phyloP scores from a whole-genome alignment of 2,797 vertebrate genomes.

The Molossus molossus region DNA sequence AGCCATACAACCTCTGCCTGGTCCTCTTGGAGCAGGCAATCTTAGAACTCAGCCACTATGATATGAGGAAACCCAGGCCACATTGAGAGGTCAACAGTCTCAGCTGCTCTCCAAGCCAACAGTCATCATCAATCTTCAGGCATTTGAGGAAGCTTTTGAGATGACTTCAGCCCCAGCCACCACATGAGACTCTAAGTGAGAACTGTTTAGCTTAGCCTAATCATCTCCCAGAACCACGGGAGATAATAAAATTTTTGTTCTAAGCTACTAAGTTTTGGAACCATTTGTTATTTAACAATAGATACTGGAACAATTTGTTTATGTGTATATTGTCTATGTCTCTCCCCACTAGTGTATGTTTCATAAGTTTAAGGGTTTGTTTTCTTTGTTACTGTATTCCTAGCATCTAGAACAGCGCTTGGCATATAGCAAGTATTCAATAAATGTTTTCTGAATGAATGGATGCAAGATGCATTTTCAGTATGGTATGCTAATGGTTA shows the following conservation, averaged over 20 bases:
- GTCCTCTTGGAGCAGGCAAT: neutral
- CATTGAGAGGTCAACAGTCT: neutral
- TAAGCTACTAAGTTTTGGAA: conserved; percentile 19
- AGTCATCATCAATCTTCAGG: conserved; percentile 41
- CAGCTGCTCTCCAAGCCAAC: neutral
- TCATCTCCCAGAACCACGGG: neutral
- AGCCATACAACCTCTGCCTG: neutral
- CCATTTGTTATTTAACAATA: conserved; percentile 45
- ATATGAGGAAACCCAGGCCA: conserved; percentile 15
- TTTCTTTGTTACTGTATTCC: conserved; percentile 3
- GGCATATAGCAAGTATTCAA: neutral
- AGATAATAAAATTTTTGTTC: conserved; percentile 1
- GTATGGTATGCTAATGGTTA: neutral
- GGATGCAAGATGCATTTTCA: conserved; percentile 6
- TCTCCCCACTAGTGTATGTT: neutral
- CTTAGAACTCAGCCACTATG: conserved; percentile 2
- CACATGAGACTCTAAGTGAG: neutral
- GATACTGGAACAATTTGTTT: conserved; percentile 8
- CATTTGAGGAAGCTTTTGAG: conserved; percentile 23
- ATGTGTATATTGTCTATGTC: neutral
- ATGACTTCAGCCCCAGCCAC: neutral
- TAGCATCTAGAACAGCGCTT: conserved; percentile 16
- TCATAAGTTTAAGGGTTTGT: neutral
- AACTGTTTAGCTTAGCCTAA: conserved; percentile 11
- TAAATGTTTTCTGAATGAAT: conserved; percentile 53